Base-by-base conservation (phyloP, 2,888 invertebrate species). In the Neelides folsomi region DNA sequence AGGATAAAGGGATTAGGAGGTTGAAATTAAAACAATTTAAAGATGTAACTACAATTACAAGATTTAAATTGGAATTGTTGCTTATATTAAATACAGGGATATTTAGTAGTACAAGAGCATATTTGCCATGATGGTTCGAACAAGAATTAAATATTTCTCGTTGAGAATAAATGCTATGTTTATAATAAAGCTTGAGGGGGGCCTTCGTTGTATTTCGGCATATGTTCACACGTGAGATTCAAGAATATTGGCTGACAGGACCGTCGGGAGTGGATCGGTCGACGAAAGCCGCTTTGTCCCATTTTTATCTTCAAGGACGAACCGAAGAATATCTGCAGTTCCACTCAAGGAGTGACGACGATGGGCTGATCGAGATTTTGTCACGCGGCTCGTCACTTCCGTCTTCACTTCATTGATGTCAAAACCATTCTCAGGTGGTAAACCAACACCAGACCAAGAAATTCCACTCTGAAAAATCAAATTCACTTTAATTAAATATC, bases 291-390 rank as follows among this genome's bases (percentile, higher is more conserved):
- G 47, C 37, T 42, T 47, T 7, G 20, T 39, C 13, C 27, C 19
- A 1, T 34, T 13, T 36, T 38, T 15, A 18, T 45, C 49, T 9
- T 56, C 52, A 45, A 59, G 57, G 34, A 59, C 57, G 45, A 63
- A 52, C 35, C 62, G 58, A n/a, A 65, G 53, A 50, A 65, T 63
- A 44, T 65, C 65, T 2, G 56, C 58, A 4, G 63, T 60, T 42
- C 65, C 63, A 49, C 58, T 59, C 41, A 65, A 53, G 12, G 65
- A 65, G 48, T 65, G 65, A 18, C 65, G 53, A 18, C 65, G 57
- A 9, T 55, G 53, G 50, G 55, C 54, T 5, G 27, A 27, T 27
- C 27, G 3, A 3, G 27, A 27, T 27, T 27, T 27, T 2, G 53
- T 54, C 37, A 60, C 42, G 38, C 53, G 42, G 16, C 49, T 57